phyloP scores from a whole-genome alignment of 1,140 invertebrate species.

The Diorhabda sublineata region DNA sequence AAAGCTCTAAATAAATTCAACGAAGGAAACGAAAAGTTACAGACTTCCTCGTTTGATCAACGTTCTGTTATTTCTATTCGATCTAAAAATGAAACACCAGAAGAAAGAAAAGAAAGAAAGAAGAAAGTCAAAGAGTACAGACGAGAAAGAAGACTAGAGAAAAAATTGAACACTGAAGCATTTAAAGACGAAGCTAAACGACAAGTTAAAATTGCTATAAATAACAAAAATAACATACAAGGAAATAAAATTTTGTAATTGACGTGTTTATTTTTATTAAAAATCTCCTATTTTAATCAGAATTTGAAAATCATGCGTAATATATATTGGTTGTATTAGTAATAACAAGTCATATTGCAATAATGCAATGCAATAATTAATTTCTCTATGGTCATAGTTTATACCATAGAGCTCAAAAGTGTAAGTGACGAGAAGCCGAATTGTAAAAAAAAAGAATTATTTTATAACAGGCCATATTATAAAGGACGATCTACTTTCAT shows the following conservation, averaged over 20 bases:
- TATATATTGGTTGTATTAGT: too few relatives aligned
- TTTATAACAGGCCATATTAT: too few relatives aligned
- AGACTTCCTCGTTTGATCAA: slow-evolving; percentile 57
- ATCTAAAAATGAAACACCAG: slow-evolving; percentile 75
- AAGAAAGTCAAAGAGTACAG: slow-evolving; percentile 77
- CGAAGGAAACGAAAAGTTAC: slow-evolving; percentile 50
- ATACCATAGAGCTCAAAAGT: too few relatives aligned
- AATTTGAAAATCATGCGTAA: too few relatives aligned
- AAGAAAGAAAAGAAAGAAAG: slow-evolving; percentile 79
- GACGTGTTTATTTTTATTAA: background rate
- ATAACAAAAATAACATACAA: slow-evolving; percentile 69
- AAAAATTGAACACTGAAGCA: slow-evolving; percentile 78
- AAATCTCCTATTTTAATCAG: too few relatives aligned
- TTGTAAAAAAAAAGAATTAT: too few relatives aligned
- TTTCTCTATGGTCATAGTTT: too few relatives aligned
- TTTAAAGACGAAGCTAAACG: slow-evolving; percentile 86
- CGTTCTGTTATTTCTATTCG: slow-evolving; percentile 68
- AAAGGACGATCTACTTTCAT: too few relatives aligned
- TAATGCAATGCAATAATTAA: too few relatives aligned
- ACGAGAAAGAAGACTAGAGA: slow-evolving; percentile 77
- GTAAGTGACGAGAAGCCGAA: too few relatives aligned
- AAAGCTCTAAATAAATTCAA: slow-evolving; percentile 65
- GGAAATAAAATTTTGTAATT: slow-evolving; percentile 57
- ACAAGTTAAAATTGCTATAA: slow-evolving; percentile 72
- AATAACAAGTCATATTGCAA: too few relatives aligned